Evolutionary conservation across 2,797 vertebrate species (phyloP), one percentile per base, ranked within the genome.

Genomic region (Brotula barbata): DNA sequence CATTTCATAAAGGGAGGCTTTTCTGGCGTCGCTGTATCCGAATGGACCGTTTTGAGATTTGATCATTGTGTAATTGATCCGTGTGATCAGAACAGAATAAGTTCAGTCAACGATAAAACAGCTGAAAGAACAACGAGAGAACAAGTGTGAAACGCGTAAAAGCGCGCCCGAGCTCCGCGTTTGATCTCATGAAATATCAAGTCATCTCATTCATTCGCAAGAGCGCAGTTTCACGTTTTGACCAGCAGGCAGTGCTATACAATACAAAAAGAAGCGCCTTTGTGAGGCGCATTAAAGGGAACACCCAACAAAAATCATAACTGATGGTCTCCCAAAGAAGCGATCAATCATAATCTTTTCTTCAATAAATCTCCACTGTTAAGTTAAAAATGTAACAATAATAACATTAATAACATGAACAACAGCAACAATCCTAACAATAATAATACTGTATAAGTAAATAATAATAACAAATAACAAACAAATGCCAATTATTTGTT

Each of bases 181-280:
- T 36, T 51, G 46, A 66, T 64, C 58, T 62, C 62, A 16, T 64
- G 78, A 78, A 82, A 83, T 83, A 71, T 70, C 61, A 74, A 45
- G 4, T 81, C 80, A 74, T 81, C 61, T 76, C 74, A 81, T 80
- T 74, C 57, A 77, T 65, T 68, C 67, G 19, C 7, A 0, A 5
- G 6, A 6, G 6, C 64, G 77, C 71, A 85, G 66, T 85, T 67
- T 51, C 16, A 1, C 1, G 0, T 14, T 75, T 36, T 58, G 45
- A 52, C 88, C 91, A 90, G 89, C 85, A 92, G 90, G 86, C 14
- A 58, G 86, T 81, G 90, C 90, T 89, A 73, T 83, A 78, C 58
- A 74, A 81, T 81, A 42, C 78, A 61, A 68, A 88, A 87, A 73
- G 41, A 21, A 46, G 28, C 77, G 44, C 17, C 43, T 44, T 23